Evolutionary conservation across 2,888 invertebrate genomes (phyloP), one percentile per base, ranked within the genome.

Genomic region (Napeogenes inachia): DNA sequence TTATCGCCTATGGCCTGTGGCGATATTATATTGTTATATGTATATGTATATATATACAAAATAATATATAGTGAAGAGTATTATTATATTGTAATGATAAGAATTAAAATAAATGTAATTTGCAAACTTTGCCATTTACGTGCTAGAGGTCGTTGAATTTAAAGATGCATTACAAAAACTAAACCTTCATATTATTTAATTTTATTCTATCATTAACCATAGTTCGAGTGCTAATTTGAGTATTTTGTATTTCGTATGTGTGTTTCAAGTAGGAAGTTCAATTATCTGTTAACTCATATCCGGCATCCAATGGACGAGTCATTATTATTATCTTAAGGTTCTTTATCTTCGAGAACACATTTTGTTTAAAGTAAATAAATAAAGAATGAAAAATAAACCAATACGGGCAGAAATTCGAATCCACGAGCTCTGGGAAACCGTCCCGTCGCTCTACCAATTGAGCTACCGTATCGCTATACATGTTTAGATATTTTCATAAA

Each of bases 301-400:
- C 62, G 64, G 63, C 63, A 65, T 35, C 54, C 54, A 45, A 54
- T 13, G 38, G 61, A 61, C 57, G 47, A 59, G 54, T 46, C 61
- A 38, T 45, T 57, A 61, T 62, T 47, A 58, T 56, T 63, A 72
- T 70, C 59, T 63, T 63, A 62, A 66, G 63, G 60, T 62, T 65
- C 61, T 70, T 10, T 30, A 42, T 50, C 30, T 30, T 12, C 21
- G 1, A 47, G 13, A 13, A 6, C 6, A 47, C n/a, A 21, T 47
- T 4, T 21, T 21, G 38, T 38, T 38, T 8, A 6, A 38, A 38
- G 8, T 38, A 38, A 8, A 38, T 21, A 21, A 21, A 21, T 21
- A 21, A 21, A 21, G 1, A 21, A 21, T 21, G 21, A 21, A 21
- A 21, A 21, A 21, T 21, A 21, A 21, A 21, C 21, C 21, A 1